Evolutionary conservation across 2,888 invertebrate species (phyloP).

Genomic region (Melieria crassipennis): DNA sequence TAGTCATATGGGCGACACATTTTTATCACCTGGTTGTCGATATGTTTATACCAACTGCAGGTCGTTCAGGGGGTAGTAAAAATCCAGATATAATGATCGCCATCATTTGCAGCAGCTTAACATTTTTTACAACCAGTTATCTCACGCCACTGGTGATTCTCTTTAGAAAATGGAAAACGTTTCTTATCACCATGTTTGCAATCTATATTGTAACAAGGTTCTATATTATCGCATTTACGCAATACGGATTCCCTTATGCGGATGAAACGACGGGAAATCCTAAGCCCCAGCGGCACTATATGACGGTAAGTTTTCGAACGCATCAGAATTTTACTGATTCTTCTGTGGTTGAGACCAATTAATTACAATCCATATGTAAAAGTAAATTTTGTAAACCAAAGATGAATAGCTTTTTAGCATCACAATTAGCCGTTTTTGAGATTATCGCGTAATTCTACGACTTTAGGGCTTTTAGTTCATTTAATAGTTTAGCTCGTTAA

Average conservation of each 20-base stretch:
- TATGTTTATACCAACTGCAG: conserved; percentile 65
- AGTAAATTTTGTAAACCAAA: no score
- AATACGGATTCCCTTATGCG: conserved; percentile 70
- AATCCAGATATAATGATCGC: conserved; percentile 67
- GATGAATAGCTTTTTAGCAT: no score
- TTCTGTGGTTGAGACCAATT: no score
- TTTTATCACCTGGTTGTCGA: conserved; percentile 53
- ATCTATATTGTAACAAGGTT: conserved; percentile 53
- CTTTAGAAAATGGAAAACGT: conserved; percentile 50
- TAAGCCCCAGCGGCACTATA: conserved; percentile 67
- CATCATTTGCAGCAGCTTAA: conserved; percentile 59
- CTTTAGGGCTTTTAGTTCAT: no score
- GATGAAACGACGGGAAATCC: conserved; percentile 61
- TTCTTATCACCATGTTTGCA: conserved; percentile 50
- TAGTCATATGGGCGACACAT: conserved; percentile 54
- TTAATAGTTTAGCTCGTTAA: no score
- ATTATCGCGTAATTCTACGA: no score
- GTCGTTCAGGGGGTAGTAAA: conserved; percentile 65
- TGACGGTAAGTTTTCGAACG: conserved; percentile 63
- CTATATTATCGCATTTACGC: conserved; percentile 56
- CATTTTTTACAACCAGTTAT: conserved; percentile 63
- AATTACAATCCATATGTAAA: no score
- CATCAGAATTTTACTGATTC: no score
- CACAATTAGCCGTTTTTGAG: no score
- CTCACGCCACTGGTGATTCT: conserved; percentile 58